phyloP scores from a whole-genome alignment of 2,113 vertebrate species.

The Cololabis saira region DNA sequence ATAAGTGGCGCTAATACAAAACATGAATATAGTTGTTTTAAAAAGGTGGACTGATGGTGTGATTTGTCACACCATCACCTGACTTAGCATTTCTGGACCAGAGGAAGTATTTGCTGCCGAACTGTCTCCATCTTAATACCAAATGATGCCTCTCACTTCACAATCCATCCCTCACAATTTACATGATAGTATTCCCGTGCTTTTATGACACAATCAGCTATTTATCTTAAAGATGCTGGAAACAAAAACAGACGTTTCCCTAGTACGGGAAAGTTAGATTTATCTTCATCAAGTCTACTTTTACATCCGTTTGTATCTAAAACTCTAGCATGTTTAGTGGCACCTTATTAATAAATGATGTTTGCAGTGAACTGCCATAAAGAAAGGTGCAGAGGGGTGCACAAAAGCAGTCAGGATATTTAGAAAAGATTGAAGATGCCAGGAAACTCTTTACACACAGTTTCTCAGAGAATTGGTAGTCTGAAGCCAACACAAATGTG shows the following conservation, averaged over 20 bases:
- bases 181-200: conserved; percentile 38
- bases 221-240: conserved; percentile 50
- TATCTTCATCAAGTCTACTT: conserved; percentile 54
- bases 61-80: conserved; percentile 44
- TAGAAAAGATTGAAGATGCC: conserved; percentile 5
- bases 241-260: conserved; percentile 24
- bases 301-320: conserved; percentile 51
- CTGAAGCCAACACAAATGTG: conserved; percentile 43
- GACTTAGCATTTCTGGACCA: conserved; percentile 9
- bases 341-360: conserved; percentile 49
- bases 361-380: too few relatives aligned
- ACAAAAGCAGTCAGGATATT: conserved; percentile 19
- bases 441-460: conserved; percentile 12
- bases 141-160: conserved; percentile 34
- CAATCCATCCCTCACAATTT: conserved; percentile 22
- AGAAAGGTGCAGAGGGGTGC: conserved; percentile 13
- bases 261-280: conserved; percentile 9
- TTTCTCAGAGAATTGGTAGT: conserved; percentile 21
- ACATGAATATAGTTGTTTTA: conserved; percentile 51
- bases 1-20: conserved; percentile 29
- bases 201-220: conserved; percentile 46
- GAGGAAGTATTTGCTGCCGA: conserved; percentile 31
- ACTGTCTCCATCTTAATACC: conserved; percentile 7
- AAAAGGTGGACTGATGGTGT: conserved; percentile 46
- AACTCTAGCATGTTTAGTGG: conserved; percentile 51